Evolutionary conservation across 1,140 invertebrate genomes (phyloP), one percentile per base, ranked within the genome.

Genomic region (Tetragonula clypearis): DNA sequence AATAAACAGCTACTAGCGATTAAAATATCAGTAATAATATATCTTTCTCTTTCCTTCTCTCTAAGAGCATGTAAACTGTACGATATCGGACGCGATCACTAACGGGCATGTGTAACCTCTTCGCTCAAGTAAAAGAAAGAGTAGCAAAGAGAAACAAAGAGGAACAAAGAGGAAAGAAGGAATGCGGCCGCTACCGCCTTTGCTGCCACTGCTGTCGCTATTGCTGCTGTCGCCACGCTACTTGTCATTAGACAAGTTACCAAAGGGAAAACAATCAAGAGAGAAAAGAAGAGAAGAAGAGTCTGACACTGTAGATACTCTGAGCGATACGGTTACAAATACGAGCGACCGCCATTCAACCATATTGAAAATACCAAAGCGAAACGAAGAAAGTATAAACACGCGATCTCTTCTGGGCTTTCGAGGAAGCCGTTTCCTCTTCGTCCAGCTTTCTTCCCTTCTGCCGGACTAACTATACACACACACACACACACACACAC

Each of bases 151-250:
- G 68, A 88, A 68, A 87, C 81, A 82, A 86, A 76, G 83, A 80
- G 86, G 80, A 86, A 86, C 85, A 87, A 87, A 91, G 92, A 92
- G 90, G 89, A 89, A 91, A 92, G 90, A 93, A 93, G 93, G 93
- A 94, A 94, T 94, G 93, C 92, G 94, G 92, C 93, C 92, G 91
- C 88, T 89, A 83, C 82, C 74, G 82, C 74, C 82, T 78, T 83
- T 78, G 74, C 76, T 26, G 65, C 75, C 82, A 83, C 82, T 83
- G 82, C 82, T 83, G 82, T 49, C 55, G 65, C 82, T 83, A 78
- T 83, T 78, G 65, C 81, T 91, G 90, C 90, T 90, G 90, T 92
- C 92, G 92, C 89, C 90, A 80, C 65, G 81, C 62, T 79, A 41
- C 68, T 82, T 72, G 49, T 58, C 74, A 56, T 66, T 72, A 79